Conservation (phyloP, 1,140 invertebrate genomes). For the Drosophila grimshawi region DNA sequence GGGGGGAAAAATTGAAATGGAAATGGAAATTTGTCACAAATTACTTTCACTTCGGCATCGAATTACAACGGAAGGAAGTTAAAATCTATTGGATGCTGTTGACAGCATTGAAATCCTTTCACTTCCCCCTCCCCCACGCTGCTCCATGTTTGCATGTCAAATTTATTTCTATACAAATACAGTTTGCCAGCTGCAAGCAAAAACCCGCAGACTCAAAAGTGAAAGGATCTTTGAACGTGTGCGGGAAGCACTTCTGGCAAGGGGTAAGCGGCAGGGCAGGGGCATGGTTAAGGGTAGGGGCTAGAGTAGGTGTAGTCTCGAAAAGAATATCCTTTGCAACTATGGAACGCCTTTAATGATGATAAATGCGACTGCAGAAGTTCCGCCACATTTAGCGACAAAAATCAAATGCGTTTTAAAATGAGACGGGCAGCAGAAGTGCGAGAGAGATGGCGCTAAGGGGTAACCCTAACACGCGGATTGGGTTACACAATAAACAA, state of each 20-base stretch:
- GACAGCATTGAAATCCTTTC: conserved; percentile 63
- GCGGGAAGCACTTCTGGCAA: too few species aligned
- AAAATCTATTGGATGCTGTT: conserved; percentile 1
- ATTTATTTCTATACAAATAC: conserved; percentile 80
- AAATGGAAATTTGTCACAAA: conserved; percentile 78
- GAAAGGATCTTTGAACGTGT: conserved; percentile 49
- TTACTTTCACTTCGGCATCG: conserved; percentile 71
- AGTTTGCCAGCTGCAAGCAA: conserved; percentile 54
- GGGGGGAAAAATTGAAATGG: conserved; percentile 12
- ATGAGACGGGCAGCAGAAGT: not conserved
- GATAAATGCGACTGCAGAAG: conserved; percentile 75
- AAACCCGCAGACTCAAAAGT: conserved; percentile 68
- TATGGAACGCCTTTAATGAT: conserved; percentile 72
- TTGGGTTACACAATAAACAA: conserved; percentile 73
- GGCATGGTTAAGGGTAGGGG: conserved; percentile 36
- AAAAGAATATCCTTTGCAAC: conserved; percentile 28
- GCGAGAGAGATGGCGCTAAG: not conserved
- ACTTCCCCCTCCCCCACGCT: conserved; percentile 5
- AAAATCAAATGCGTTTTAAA: conserved; percentile 40
- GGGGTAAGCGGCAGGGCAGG: conserved; percentile 16
- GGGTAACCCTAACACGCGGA: conserved; percentile 63
- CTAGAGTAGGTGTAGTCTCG: conserved; percentile 7
- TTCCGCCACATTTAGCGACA: conserved; percentile 77
- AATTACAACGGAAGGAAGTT: conserved; percentile 54
- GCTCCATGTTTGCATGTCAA: conserved; percentile 77